Evolutionary conservation across 2,888 invertebrate genomes (phyloP).

Genomic region (Micropterix aruncella): DNA sequence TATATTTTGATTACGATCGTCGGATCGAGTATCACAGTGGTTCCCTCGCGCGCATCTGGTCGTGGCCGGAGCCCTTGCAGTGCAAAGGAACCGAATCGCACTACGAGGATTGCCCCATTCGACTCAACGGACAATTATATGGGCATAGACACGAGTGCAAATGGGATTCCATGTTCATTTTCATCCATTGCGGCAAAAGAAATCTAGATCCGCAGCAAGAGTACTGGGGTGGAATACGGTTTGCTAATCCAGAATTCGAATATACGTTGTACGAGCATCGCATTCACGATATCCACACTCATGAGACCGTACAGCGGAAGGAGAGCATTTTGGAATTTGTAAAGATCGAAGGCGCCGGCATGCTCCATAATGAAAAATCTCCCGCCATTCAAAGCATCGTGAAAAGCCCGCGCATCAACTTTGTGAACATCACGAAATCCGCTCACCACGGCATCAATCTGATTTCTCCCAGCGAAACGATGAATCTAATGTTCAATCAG

Average conservation of each 20-base stretch:
- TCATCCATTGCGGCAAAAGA: conserved; percentile 74
- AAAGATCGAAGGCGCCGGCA: conserved; percentile 84
- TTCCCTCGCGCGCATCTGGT: conserved; percentile 76
- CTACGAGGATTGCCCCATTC: conserved; percentile 73
- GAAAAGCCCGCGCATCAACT: conserved; percentile 68
- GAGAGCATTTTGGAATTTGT: conserved; percentile 70
- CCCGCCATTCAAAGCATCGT: conserved; percentile 85
- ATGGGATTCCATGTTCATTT: conserved; percentile 86
- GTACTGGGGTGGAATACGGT: conserved; percentile 95
- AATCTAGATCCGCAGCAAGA: conserved; percentile 49
- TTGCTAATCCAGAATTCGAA: conserved; percentile 82
- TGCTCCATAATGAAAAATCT: conserved; percentile 88
- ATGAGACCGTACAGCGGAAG: conserved; percentile 49
- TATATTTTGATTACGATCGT: conserved; percentile 74
- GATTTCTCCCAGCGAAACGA: conserved; percentile 73
- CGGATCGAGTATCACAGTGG: conserved; percentile 83
- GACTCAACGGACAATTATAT: conserved; percentile 80
- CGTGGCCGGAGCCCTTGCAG: conserved; percentile 89
- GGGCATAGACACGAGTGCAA: conserved; percentile 74
- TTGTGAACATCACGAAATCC: conserved; percentile 70
- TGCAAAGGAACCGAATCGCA: conserved; percentile 62
- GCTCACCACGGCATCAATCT: conserved; percentile 88
- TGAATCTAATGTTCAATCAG: conserved; percentile 61
- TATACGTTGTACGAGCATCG: conserved; percentile 69
- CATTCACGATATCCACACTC: conserved; percentile 69